A percentile compares a stretch with the other conserved stretches of the same genome.
phyloP scores from a whole-genome alignment of 2,888 invertebrate species.

The Morpho achilles region DNA sequence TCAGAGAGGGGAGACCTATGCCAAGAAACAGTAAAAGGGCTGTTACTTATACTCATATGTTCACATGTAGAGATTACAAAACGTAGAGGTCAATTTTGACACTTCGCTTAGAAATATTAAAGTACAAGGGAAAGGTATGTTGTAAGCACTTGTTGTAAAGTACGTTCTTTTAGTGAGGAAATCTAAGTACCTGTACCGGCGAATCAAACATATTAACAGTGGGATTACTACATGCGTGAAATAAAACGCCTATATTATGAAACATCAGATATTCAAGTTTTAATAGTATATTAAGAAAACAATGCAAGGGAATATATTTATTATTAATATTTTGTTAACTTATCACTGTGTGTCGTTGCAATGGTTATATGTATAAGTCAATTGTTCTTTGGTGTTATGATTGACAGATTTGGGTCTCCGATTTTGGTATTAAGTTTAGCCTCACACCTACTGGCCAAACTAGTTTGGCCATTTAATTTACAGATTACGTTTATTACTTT shows the following conservation, averaged over 20 bases:
- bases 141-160: neutral
- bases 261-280: conserved; percentile 20
- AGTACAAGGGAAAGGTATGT: neutral
- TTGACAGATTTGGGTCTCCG: conserved; percentile 49
- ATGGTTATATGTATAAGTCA: conserved; percentile 38
- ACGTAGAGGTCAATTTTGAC: too few species aligned
- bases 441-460: neutral
- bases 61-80: too few species aligned
- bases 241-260: conserved; percentile 5
- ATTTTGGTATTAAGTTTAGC: conserved; percentile 31
- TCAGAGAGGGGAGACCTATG: too few species aligned
- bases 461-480: too few species aligned
- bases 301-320: conserved; percentile 23
- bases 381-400: conserved; percentile 33
- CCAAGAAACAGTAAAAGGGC: too few species aligned
- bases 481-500: too few species aligned
- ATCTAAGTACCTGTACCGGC: neutral
- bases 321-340: conserved; percentile 29
- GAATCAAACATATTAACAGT: neutral
- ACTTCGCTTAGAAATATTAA: too few species aligned
- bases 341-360: conserved; percentile 47
- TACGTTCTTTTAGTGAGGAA: neutral
- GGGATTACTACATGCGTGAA: neutral
- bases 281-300: conserved; percentile 9
- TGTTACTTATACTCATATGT: too few species aligned